phyloP scores from a whole-genome alignment of 2,888 invertebrate genomes.

The Pyrrhia umbra region DNA sequence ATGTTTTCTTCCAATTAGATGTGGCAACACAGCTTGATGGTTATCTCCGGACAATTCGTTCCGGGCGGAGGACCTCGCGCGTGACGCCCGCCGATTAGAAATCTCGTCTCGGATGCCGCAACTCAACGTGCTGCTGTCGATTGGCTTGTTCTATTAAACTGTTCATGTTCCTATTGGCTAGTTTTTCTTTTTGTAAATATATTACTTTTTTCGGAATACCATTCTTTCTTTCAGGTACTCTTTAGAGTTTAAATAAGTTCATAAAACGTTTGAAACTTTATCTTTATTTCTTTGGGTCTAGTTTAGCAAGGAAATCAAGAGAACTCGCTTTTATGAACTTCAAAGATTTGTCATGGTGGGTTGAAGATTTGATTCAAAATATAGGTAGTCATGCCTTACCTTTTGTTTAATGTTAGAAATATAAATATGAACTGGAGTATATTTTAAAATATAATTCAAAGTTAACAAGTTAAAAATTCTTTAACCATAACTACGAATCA shows the following conservation, averaged over 20 bases:
- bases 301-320: background rate
- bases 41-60: conserved; percentile 78
- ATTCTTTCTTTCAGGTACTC: conserved; percentile 4
- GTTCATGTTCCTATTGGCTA: conserved; percentile 64
- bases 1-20: conserved; percentile 66
- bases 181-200: conserved; percentile 46
- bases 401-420: background rate
- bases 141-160: conserved; percentile 72
- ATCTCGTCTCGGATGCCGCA: conserved; percentile 79
- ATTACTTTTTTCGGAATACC: conserved; percentile 28
- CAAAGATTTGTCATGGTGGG: background rate
- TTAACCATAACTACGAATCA: conserved; percentile 4
- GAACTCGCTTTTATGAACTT: background rate
- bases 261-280: background rate
- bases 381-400: background rate
- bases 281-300: too few species aligned
- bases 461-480: too few species aligned
- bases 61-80: conserved; percentile 78
- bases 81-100: conserved; percentile 83
- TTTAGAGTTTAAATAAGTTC: background rate
- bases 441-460: too few species aligned
- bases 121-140: conserved; percentile 66
- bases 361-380: background rate
- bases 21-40: conserved; percentile 73
- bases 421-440: too few species aligned